phyloP scores from a whole-genome alignment of 2,113 vertebrate species.

The Pithys albifrons region DNA sequence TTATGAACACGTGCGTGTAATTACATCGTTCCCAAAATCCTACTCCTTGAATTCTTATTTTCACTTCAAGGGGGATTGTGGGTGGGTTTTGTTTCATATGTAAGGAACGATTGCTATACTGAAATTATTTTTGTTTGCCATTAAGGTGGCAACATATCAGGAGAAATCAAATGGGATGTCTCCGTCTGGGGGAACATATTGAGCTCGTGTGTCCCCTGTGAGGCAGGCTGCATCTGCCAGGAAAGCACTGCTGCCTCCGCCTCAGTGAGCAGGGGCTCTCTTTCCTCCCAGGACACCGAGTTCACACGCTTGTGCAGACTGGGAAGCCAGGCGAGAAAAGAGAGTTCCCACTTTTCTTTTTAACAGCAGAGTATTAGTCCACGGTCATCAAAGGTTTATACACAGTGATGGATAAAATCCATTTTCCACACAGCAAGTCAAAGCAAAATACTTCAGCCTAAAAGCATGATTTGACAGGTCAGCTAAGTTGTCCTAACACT shows the following conservation, averaged over 20 bases:
- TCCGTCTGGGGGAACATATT: not conserved
- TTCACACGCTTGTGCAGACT: not conserved
- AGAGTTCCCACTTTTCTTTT: not conserved
- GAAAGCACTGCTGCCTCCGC: not conserved
- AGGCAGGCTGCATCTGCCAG: not conserved
- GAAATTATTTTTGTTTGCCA: not conserved
- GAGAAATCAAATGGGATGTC: not conserved
- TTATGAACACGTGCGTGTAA: not conserved
- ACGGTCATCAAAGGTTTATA: not conserved
- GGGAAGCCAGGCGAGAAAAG: not conserved
- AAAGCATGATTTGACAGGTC: not conserved
- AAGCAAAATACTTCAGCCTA: not conserved
- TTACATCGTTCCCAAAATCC: not conserved
- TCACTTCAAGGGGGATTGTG: not conserved
- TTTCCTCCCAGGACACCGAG: not conserved
- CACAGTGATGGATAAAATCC: not conserved
- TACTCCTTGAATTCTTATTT: not conserved
- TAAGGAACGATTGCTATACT: not conserved
- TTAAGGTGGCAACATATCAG: not conserved
- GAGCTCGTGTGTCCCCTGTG: not conserved
- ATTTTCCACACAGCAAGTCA: not conserved
- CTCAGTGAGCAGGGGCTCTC: not conserved
- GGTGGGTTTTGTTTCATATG: not conserved
- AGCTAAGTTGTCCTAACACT: not conserved
- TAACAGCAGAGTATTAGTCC: not conserved